Conservation (phyloP, 2,797 vertebrate genomes). For the Centropyge bicolor region DNA sequence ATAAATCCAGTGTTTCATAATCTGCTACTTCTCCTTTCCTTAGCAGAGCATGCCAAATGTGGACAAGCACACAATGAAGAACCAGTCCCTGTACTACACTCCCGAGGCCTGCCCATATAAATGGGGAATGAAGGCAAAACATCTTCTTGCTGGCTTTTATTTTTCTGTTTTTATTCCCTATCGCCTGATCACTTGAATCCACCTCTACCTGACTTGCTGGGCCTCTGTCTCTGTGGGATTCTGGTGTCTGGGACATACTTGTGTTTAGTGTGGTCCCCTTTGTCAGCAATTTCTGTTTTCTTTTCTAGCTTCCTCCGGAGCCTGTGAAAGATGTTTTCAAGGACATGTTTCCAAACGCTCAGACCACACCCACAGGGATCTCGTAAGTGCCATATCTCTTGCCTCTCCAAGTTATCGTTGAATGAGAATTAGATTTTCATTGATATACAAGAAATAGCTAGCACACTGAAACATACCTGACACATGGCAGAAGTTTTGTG, state of each 20-base stretch:
- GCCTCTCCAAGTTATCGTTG: neutral
- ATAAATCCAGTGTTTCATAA: slow-evolving; percentile 10
- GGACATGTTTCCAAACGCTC: slow-evolving; percentile 71
- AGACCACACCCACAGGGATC: slow-evolving; percentile 75
- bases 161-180: neutral
- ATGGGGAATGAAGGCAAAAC: slow-evolving; percentile 60
- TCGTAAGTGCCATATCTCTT: slow-evolving; percentile 72
- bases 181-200: slow-evolving; percentile 26
- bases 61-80: slow-evolving; percentile 61
- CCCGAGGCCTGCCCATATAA: slow-evolving; percentile 48
- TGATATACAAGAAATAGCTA: neutral
- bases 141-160: neutral
- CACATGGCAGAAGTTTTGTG: neutral
- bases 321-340: slow-evolving; percentile 63
- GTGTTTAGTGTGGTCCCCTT: neutral
- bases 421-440: neutral
- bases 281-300: slow-evolving; percentile 13
- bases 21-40: slow-evolving; percentile 32
- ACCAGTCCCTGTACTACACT: slow-evolving; percentile 64
- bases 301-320: slow-evolving; percentile 49
- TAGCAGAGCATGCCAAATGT: slow-evolving; percentile 47
- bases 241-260: slow-evolving; percentile 1
- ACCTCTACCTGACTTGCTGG: slow-evolving; percentile 4
- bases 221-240: slow-evolving; percentile 11
- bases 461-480: too few species aligned